Base-by-base conservation (phyloP, 2,113 vertebrate genomes). In the Callorhinus ursinus region DNA sequence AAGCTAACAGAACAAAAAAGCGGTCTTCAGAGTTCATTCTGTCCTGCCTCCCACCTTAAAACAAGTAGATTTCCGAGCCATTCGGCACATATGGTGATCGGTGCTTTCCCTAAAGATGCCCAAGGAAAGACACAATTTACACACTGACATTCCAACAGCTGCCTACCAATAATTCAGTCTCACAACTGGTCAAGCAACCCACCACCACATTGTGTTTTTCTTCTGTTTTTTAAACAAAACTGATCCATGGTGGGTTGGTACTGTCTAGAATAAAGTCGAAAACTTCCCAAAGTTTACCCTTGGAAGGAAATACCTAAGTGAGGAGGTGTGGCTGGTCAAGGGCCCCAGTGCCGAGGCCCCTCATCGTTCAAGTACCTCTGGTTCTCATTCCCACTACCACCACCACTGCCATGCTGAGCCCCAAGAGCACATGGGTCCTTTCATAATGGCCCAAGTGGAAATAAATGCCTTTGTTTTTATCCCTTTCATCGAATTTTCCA, bases 381-480 rank as follows among this genome's bases (percentile, higher is more conserved):
- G 21, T 4, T 22, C 13, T 36, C n/a, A 46, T 39, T 33, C 4
- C 49, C 14, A 42, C 5, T 2, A 39, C 2, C 5, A 13, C 18
- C 14, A n/a, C 28, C 13, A 19, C 16, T 3, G 18, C 18, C n/a
- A 67, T 55, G 59, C 12, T 53, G 33, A 33, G 36, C 7, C n/a
- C 22, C 63, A 71, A 69, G 61, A 85, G 90, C 81, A 61, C 21
- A 24, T n/a, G 21, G 19, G 55, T 46, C 10, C 13, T 33, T 84
- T 88, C 39, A 65, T 22, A 92, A 36, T 80, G 33, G 12, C 15
- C 18, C 39, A 11, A 67, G 39, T 1, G 82, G 49, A 82, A 81
- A 86, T 65, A 76, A 65, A 96, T 39, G 14, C 1, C 16, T 93
- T 77, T 39, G 31, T 71, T 93, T 83, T 95, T 69, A 39, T 57